Evolutionary conservation across 1,140 invertebrate genomes (phyloP).

Genomic region (Battus philenor): DNA sequence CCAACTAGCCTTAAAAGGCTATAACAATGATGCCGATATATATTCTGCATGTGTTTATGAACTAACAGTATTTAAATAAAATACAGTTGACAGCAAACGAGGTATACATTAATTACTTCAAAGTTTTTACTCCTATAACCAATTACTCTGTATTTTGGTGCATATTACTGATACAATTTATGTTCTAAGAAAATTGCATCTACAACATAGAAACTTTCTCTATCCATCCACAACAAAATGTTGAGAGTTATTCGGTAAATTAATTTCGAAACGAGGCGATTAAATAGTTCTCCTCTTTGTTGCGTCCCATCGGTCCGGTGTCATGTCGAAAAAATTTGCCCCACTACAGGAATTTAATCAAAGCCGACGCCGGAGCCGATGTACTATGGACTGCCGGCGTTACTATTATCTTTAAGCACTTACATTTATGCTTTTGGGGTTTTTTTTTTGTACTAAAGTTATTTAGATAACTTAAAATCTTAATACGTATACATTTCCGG

Average conservation of each 20-base stretch:
- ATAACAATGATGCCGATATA: too few relatives aligned
- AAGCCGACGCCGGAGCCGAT: conserved; percentile 12
- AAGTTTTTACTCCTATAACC: too few relatives aligned
- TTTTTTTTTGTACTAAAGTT: too few relatives aligned
- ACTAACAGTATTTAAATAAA: too few relatives aligned
- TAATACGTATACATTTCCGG: too few relatives aligned
- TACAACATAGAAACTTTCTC: background rate
- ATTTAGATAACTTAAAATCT: too few relatives aligned
- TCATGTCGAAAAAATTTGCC: conserved; percentile 16
- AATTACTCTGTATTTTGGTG: too few relatives aligned
- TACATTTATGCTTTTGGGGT: background rate
- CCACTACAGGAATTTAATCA: conserved; percentile 40
- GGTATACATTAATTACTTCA: too few relatives aligned
- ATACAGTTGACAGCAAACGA: too few relatives aligned
- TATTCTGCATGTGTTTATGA: too few relatives aligned
- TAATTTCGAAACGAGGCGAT: conserved; percentile 14
- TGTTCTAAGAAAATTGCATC: background rate
- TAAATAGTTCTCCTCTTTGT: conserved; percentile 16
- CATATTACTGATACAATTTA: background rate
- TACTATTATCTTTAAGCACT: background rate
- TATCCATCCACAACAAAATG: conserved; percentile 4
- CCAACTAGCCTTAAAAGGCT: too few relatives aligned
- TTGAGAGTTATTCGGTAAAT: conserved; percentile 10
- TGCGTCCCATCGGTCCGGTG: conserved; percentile 1
- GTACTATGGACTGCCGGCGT: background rate